These are phyloP conservation scores for Laupala kohalensis DNA, from an alignment of 1,140 invertebrate genomes.

Conservation along the genomic window DNA sequence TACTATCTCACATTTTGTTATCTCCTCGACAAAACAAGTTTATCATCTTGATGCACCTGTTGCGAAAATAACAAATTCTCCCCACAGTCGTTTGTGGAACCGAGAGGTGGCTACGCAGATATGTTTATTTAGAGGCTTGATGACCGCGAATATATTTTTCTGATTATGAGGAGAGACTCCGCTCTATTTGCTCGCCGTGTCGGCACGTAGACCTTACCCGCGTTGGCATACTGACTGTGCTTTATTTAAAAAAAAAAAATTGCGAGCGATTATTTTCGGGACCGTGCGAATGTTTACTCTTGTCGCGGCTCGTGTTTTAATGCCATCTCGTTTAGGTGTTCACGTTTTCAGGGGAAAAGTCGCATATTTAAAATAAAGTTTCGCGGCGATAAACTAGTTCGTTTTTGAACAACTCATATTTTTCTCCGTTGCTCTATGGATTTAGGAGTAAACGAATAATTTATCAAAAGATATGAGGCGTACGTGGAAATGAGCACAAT, in stretches of 20 bases:
- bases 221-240: not conserved
- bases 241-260: not conserved
- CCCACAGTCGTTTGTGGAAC: not conserved
- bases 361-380: too few species aligned
- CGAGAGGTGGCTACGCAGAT: not conserved
- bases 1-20: not conserved
- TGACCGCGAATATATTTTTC: not conserved
- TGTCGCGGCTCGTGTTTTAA: too few species aligned
- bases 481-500: too few species aligned
- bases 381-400: too few species aligned
- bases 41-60: not conserved
- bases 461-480: too few species aligned
- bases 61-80: not conserved
- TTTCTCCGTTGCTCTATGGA: too few species aligned
- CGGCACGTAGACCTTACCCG: not conserved
- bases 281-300: not conserved
- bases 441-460: too few species aligned
- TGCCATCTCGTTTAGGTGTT: too few species aligned
- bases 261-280: not conserved
- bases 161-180: not conserved
- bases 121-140: not conserved
- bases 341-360: too few species aligned
- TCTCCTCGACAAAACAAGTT: not conserved
- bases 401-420: too few species aligned
- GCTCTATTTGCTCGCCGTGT: not conserved